These are phyloP conservation scores for Cartodere bifasciata DNA, from an alignment of 2,888 invertebrate genomes.

Conservation along the genomic window DNA sequence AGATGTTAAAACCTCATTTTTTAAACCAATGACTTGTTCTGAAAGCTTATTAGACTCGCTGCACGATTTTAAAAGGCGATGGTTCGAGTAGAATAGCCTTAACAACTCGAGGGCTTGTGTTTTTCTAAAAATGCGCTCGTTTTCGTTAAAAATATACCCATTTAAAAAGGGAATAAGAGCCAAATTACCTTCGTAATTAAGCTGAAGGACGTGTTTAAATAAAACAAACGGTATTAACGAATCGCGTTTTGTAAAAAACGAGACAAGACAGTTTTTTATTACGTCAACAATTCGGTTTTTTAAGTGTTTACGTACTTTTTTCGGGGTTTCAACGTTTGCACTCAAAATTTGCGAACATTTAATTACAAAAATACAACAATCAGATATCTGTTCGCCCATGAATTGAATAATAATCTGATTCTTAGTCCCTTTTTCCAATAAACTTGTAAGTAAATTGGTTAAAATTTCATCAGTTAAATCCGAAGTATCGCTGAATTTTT, in stretches of 20 bases:
- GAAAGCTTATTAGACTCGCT: conserved; percentile 25
- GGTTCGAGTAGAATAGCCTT: conserved; percentile 49
- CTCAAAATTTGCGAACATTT: conserved; percentile 45
- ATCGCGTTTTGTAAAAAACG: conserved; percentile 50
- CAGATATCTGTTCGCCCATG: conserved; percentile 50
- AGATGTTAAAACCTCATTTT: conserved; percentile 37
- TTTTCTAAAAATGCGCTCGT: conserved; percentile 50
- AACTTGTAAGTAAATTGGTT: conserved; percentile 41
- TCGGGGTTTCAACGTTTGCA: conserved; percentile 31
- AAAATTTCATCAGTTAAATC: conserved; percentile 43
- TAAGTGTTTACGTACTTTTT: conserved; percentile 27
- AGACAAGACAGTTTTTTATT: conserved; percentile 41
- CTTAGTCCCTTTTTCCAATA: conserved; percentile 50
- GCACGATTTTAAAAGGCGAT: conserved; percentile 36
- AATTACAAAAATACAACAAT: conserved; percentile 51
- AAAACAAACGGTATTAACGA: conserved; percentile 51
- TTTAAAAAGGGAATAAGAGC: conserved; percentile 44
- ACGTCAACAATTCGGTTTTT: conserved; percentile 36
- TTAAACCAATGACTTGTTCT: conserved; percentile 32
- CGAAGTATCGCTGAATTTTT: conserved; percentile 45
- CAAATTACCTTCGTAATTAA: conserved; percentile 53
- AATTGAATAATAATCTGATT: conserved; percentile 52
- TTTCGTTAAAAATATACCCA: conserved; percentile 45
- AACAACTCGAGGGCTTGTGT: conserved; percentile 56
- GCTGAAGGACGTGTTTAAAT: conserved; percentile 50